Evolutionary conservation across 2,113 vertebrate genomes (phyloP).

Genomic region (Nestor notabilis): DNA sequence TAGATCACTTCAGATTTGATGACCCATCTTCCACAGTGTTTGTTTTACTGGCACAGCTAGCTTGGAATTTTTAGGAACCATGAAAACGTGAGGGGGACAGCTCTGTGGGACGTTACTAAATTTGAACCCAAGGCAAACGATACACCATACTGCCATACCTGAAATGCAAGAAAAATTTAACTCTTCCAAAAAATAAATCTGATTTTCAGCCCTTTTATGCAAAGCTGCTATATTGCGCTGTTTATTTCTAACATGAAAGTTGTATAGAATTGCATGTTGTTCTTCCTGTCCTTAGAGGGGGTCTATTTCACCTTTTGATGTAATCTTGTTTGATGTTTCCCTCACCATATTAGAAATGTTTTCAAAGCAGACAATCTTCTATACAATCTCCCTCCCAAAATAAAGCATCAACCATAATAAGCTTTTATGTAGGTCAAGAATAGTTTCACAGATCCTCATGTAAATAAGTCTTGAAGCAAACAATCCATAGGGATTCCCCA

Average conservation of each 20-base stretch:
- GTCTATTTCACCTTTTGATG: conserved; percentile 39
- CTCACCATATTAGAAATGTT: conserved; percentile 6
- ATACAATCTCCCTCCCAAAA: conserved; percentile 20
- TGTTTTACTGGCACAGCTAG: background rate
- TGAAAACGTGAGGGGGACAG: accelerated
- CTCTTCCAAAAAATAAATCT: background rate
- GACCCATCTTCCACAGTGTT: accelerated
- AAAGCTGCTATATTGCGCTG: background rate
- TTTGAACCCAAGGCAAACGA: background rate
- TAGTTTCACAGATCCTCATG: conserved; percentile 24
- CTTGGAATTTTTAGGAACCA: background rate
- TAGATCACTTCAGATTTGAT: background rate
- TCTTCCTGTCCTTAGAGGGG: background rate
- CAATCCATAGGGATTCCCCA: background rate
- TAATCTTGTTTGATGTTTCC: conserved; percentile 16
- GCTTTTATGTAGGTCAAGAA: conserved; percentile 41
- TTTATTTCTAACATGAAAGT: background rate
- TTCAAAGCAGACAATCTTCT: conserved; percentile 13
- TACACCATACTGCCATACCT: background rate
- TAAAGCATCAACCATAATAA: background rate
- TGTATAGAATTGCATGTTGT: background rate
- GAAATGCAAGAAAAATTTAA: background rate
- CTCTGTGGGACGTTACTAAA: background rate
- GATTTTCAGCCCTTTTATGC: background rate
- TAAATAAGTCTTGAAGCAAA: conserved; percentile 50